These are phyloP conservation scores for Arvicanthis niloticus DNA, from an alignment of 2,113 vertebrate genomes.

Conservation along the genomic window DNA sequence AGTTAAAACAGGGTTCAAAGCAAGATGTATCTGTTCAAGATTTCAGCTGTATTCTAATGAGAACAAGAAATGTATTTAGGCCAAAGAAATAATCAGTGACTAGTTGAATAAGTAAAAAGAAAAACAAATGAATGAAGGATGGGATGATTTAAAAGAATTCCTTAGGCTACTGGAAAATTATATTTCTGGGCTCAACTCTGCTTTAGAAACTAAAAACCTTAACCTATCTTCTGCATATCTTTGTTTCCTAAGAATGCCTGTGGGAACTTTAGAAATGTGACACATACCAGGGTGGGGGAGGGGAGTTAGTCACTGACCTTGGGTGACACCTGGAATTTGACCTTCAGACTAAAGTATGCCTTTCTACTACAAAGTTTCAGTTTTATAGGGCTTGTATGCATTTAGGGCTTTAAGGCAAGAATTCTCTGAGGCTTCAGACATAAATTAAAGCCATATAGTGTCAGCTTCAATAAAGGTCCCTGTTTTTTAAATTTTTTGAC, in stretches of 20 bases:
- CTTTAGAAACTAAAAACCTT: slow-evolving; percentile 41
- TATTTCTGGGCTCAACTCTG: not conserved
- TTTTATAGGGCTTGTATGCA: slow-evolving; percentile 54
- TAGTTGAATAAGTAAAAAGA: slow-evolving; percentile 8
- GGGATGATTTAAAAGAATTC: not conserved
- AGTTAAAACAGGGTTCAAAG: slow-evolving; percentile 23
- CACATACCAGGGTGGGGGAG: not conserved
- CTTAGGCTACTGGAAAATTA: slow-evolving; percentile 27
- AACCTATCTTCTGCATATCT: not conserved
- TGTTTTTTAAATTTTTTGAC: slow-evolving; percentile 72
- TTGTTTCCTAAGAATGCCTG: not conserved
- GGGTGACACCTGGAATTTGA: slow-evolving; percentile 55
- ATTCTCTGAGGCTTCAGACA: slow-evolving; percentile 65
- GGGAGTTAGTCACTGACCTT: slow-evolving; percentile 12
- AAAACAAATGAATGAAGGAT: not conserved
- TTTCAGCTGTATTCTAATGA: slow-evolving; percentile 3
- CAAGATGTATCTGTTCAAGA: not conserved
- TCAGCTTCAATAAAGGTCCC: slow-evolving; percentile 70
- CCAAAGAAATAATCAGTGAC: not conserved
- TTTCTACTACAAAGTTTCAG: slow-evolving; percentile 57
- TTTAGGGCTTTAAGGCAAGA: slow-evolving; percentile 59
- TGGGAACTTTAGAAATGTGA: not conserved
- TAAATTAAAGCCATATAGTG: slow-evolving; percentile 74
- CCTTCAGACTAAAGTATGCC: slow-evolving; percentile 44
- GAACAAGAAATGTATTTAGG: not conserved